A percentile compares a stretch with the other conserved stretches of the same genome.
phyloP scores from a whole-genome alignment of 2,888 invertebrate species.

The Mayetiola destructor region DNA sequence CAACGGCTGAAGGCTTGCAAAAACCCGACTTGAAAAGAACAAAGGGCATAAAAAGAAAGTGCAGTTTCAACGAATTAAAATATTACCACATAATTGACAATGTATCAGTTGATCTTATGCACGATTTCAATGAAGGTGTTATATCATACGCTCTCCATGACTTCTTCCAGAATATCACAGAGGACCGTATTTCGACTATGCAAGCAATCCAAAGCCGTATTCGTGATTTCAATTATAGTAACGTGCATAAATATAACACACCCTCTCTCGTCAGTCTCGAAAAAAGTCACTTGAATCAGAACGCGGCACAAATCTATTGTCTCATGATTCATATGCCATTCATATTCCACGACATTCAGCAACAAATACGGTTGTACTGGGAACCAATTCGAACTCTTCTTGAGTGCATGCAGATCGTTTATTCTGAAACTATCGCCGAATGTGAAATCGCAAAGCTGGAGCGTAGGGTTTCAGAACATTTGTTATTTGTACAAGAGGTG shows the following conservation, averaged over 20 bases:
- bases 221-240: slow-evolving; percentile 16
- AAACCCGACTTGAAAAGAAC: neutral
- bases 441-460: neutral
- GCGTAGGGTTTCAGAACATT: neutral
- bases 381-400: neutral
- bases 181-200: slow-evolving; percentile 13
- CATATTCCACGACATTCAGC: neutral
- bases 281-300: slow-evolving; percentile 1
- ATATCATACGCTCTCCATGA: slow-evolving; percentile 14
- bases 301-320: neutral
- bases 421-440: neutral
- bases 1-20: neutral
- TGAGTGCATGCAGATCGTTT: neutral
- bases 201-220: slow-evolving; percentile 17
- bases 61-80: slow-evolving; percentile 15
- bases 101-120: slow-evolving; percentile 17
- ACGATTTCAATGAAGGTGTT: slow-evolving; percentile 17
- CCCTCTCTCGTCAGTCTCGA: neutral
- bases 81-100: slow-evolving; percentile 15
- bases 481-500: neutral
- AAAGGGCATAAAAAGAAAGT: slow-evolving; percentile 14
- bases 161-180: slow-evolving; percentile 15
- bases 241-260: slow-evolving; percentile 11
- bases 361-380: neutral
- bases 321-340: neutral